phyloP scores from a whole-genome alignment of 1,140 invertebrate genomes.

The Stegodyphus dumicola region DNA sequence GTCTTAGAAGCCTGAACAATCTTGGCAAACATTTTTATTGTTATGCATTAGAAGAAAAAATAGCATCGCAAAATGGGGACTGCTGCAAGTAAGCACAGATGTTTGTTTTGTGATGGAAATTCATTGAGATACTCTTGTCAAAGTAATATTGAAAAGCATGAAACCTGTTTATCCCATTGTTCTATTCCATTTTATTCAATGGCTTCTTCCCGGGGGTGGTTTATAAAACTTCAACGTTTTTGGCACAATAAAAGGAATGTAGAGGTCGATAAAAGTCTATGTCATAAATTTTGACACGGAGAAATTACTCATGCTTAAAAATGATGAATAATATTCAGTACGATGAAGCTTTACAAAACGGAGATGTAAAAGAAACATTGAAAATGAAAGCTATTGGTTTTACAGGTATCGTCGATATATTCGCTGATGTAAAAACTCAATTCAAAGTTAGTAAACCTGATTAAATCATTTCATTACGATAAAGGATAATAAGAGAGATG shows the following conservation, averaged over 20 bases:
- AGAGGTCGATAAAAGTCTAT: not conserved
- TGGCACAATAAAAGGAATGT: too few species aligned
- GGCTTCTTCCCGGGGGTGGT: too few species aligned
- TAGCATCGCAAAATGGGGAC: not conserved
- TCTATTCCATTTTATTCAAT: too few species aligned
- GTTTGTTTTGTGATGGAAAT: not conserved
- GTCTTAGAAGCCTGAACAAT: not conserved
- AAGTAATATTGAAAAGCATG: conserved; percentile 30
- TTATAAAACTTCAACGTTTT: too few species aligned
- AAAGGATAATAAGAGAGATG: too few species aligned
- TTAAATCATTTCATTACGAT: too few species aligned
- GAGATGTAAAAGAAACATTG: too few species aligned
- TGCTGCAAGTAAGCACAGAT: not conserved
- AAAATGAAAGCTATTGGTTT: too few species aligned
- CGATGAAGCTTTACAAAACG: not conserved
- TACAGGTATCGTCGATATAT: too few species aligned
- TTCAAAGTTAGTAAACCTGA: too few species aligned
- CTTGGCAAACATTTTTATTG: conserved; percentile 12
- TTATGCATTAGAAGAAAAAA: conserved; percentile 10
- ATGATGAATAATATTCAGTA: not conserved
- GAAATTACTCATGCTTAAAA: not conserved
- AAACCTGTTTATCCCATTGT: not conserved
- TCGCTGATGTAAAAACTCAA: too few species aligned
- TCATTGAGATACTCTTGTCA: conserved; percentile 21
- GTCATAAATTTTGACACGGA: not conserved